These are phyloP conservation scores for Romanomermis culicivorax DNA, from an alignment of 2,888 invertebrate species.

Conservation along the genomic window DNA sequence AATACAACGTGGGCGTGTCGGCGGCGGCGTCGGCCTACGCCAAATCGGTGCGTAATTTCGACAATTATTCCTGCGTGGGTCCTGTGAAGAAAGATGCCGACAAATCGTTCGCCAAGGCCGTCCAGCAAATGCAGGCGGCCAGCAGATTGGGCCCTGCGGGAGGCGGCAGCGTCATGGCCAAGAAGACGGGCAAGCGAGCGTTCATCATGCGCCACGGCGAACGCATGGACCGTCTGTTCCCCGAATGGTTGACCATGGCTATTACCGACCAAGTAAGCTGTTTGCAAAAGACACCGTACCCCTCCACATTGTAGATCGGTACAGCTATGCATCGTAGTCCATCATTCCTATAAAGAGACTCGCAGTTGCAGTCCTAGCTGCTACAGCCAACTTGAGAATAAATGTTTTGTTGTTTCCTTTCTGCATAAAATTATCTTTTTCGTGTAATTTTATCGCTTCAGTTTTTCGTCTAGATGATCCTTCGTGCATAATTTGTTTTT, in stretches of 20 bases:
- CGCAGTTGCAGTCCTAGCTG: too few relatives aligned
- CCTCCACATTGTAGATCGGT: too few relatives aligned
- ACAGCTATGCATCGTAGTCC: too few relatives aligned
- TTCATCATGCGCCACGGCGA: constrained; percentile 64
- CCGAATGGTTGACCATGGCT: not conserved
- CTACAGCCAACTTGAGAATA: too few relatives aligned
- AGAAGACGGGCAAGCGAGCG: not conserved
- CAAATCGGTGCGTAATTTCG: not conserved
- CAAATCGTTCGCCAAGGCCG: not conserved
- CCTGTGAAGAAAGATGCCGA: not conserved
- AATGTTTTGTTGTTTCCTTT: too few relatives aligned
- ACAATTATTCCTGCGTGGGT: not conserved
- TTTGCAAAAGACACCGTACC: too few relatives aligned
- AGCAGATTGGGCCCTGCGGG: not conserved
- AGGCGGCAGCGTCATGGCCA: not conserved
- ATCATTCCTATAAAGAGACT: too few relatives aligned
- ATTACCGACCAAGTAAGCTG: not conserved
- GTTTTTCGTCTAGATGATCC: too few relatives aligned
- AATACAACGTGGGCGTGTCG: not conserved
- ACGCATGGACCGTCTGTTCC: constrained; percentile 68
- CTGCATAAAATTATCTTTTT: too few relatives aligned
- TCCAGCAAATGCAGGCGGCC: not conserved
- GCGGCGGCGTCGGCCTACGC: not conserved
- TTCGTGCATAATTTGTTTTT: too few relatives aligned
- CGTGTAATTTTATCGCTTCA: too few relatives aligned